Evolutionary conservation across 2,113 vertebrate genomes (phyloP).

Genomic region (Pedionomus torquatus): DNA sequence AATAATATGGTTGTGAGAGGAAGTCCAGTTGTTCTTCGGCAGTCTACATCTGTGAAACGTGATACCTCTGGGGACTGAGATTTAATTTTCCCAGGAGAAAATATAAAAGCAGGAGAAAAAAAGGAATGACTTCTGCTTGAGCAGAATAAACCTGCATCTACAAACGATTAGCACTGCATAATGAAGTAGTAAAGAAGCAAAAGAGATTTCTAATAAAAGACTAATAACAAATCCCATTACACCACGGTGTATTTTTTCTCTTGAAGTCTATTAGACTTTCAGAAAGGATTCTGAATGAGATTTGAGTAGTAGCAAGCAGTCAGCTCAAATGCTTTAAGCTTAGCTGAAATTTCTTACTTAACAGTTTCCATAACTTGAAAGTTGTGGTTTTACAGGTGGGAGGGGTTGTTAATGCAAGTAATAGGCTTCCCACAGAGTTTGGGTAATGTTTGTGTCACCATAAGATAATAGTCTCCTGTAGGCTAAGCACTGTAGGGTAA

Average conservation of each 20-base stretch:
- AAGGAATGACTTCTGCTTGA: conserved; percentile 59
- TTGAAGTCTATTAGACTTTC: conserved; percentile 50
- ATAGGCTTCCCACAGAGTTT: neutral
- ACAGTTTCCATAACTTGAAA: conserved; percentile 4
- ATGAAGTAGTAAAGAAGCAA: conserved; percentile 69
- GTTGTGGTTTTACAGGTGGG: conserved; percentile 38
- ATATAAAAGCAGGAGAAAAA: conserved; percentile 56
- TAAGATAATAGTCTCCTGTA: neutral
- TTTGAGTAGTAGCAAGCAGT: conserved; percentile 11
- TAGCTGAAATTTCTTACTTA: neutral
- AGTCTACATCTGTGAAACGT: conserved; percentile 54
- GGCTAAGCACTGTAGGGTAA: neutral
- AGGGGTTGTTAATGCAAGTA: conserved; percentile 25
- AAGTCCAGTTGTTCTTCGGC: conserved; percentile 64
- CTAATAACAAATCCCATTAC: conserved; percentile 74
- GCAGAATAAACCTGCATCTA: conserved; percentile 56
- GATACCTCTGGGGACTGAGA: conserved; percentile 60
- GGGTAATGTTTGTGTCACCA: conserved; percentile 40
- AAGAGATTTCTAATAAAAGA: conserved; percentile 72
- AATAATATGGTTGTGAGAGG: conserved; percentile 50
- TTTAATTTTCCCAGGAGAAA: conserved; percentile 67
- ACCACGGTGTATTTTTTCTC: conserved; percentile 17
- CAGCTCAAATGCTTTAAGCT: conserved; percentile 23
- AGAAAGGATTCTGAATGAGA: conserved; percentile 41
- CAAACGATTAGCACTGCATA: conserved; percentile 64